Evolutionary conservation across 1,140 invertebrate species (phyloP).

Genomic region (Drosophila rhopaloa): DNA sequence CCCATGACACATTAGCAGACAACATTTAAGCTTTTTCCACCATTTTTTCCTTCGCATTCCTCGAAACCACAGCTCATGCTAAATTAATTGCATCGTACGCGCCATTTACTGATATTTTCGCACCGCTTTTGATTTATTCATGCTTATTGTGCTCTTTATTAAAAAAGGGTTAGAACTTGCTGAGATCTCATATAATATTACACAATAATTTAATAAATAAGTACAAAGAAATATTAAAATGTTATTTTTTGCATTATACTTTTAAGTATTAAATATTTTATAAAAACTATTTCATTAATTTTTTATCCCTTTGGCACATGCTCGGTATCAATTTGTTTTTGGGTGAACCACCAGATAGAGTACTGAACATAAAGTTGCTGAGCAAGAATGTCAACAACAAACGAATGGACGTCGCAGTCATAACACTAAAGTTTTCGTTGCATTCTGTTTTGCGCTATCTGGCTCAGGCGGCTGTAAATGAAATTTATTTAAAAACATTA

Average conservation of each 20-base stretch:
- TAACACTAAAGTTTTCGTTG: slow-evolving; percentile 34
- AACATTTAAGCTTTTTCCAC: slow-evolving; percentile 11
- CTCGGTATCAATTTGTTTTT: background rate
- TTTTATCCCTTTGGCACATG: slow-evolving; percentile 1
- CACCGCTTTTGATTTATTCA: slow-evolving; percentile 23
- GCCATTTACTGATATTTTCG: slow-evolving; percentile 14
- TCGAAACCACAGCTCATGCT: slow-evolving; percentile 19
- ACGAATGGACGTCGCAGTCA: slow-evolving; percentile 30
- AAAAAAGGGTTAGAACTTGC: background rate
- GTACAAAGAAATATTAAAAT: background rate
- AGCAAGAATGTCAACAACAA: slow-evolving; percentile 29
- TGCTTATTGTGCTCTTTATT: background rate
- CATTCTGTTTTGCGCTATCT: slow-evolving; percentile 15
- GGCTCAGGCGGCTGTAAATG: slow-evolving; percentile 22
- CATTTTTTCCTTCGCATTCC: slow-evolving; percentile 6
- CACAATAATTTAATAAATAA: background rate
- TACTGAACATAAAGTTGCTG: slow-evolving; percentile 18
- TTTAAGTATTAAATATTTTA: slow-evolving; percentile 5
- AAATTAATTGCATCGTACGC: slow-evolving; percentile 41
- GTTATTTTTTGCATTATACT: background rate
- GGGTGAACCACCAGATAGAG: slow-evolving; percentile 1
- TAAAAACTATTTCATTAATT: background rate
- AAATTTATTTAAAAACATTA: slow-evolving; percentile 41
- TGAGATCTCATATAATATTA: background rate
- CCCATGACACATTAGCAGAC: slow-evolving; percentile 25